These are phyloP conservation scores for Hecatera dysodea DNA, from an alignment of 2,888 invertebrate genomes.

Conservation along the genomic window DNA sequence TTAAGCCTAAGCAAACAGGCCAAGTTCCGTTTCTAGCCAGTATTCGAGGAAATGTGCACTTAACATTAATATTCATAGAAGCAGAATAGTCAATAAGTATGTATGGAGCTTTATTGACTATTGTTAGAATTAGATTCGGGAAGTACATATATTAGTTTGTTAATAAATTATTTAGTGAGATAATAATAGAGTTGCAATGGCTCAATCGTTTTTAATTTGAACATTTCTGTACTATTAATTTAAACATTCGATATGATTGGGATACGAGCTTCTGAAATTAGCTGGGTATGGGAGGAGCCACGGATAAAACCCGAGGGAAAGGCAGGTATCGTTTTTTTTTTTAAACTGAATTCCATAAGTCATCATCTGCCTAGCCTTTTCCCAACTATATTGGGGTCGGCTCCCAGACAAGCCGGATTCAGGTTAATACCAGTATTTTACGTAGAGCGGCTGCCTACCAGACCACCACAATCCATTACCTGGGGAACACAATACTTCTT, in stretches of 20 bases:
- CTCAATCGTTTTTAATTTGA: neutral
- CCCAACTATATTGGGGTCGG: too few relatives aligned
- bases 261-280: neutral
- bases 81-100: conserved; percentile 52
- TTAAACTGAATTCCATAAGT: too few relatives aligned
- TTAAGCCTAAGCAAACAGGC: conserved; percentile 50
- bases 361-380: too few relatives aligned
- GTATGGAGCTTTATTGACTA: conserved; percentile 63
- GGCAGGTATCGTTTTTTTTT: too few relatives aligned
- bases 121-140: conserved; percentile 59
- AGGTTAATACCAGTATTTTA: too few relatives aligned
- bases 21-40: conserved; percentile 63
- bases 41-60: conserved; percentile 66
- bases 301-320: too few relatives aligned
- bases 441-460: too few relatives aligned
- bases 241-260: neutral
- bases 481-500: too few relatives aligned
- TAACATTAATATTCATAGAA: conserved; percentile 65
- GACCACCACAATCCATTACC: too few relatives aligned
- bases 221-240: neutral
- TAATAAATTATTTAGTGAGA: conserved; percentile 37
- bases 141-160: conserved; percentile 53
- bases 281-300: too few relatives aligned
- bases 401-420: too few relatives aligned
- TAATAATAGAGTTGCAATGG: conserved; percentile 1